These are phyloP conservation scores for Gallinago media DNA, from an alignment of 2,113 vertebrate species.

Conservation along the genomic window DNA sequence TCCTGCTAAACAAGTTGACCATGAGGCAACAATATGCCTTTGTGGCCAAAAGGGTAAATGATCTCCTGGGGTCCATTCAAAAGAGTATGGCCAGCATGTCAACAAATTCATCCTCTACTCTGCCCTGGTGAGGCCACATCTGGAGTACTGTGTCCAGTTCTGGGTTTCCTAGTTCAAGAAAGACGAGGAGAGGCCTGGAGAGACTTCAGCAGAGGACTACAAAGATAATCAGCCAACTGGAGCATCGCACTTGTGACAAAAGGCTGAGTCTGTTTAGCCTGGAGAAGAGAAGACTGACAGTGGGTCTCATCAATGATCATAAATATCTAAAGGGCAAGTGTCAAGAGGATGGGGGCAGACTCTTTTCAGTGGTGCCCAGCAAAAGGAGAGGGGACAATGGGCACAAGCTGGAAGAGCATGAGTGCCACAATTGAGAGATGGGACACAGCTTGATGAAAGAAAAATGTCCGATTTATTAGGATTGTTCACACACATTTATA, in stretches of 20 bases:
- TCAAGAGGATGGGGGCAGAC: background rate
- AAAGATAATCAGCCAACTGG: background rate
- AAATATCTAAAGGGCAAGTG: background rate
- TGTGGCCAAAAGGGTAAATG: background rate
- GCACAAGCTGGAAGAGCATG: background rate
- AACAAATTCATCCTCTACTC: background rate
- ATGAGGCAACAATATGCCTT: background rate
- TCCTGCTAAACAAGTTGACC: background rate
- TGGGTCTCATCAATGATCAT: background rate
- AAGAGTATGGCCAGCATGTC: background rate
- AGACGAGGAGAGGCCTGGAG: background rate
- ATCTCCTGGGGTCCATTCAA: background rate
- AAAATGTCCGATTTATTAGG: too few species aligned
- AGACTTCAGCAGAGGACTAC: background rate
- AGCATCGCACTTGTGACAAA: background rate
- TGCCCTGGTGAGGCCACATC: background rate
- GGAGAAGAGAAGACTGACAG: background rate
- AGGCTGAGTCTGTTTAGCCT: background rate
- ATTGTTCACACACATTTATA: too few species aligned
- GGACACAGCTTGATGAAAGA: too few species aligned
- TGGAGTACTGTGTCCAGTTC: background rate
- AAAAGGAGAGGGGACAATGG: background rate
- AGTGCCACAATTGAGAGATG: too few species aligned
- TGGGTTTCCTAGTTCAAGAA: background rate
- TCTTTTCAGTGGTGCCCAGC: background rate